A percentile compares a stretch with the other conserved stretches of the same genome.
phyloP scores from a whole-genome alignment of 2,888 invertebrate species.

The Gisinianus flammeolus region DNA sequence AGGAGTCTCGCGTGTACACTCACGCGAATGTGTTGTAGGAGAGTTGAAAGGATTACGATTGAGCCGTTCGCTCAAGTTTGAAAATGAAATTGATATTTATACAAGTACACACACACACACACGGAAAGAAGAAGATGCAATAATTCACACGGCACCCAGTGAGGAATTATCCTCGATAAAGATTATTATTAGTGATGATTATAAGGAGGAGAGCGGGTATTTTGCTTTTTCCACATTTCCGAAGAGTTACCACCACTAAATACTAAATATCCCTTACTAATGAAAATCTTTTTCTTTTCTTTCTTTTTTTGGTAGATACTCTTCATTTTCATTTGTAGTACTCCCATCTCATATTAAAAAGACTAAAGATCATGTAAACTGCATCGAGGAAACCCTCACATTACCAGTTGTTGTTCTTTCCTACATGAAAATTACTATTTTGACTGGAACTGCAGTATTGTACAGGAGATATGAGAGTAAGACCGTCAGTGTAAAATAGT shows the following conservation, averaged over 20 bases:
- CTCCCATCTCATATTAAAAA: neutral
- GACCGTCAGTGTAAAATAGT: too few relatives aligned
- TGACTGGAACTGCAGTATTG: neutral
- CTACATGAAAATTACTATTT: neutral
- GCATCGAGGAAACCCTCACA: neutral
- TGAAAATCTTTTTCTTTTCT: neutral
- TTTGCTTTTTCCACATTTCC: neutral
- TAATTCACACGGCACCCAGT: neutral
- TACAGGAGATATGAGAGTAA: neutral
- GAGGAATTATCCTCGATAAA: slow-evolving; percentile 21
- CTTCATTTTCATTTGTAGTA: neutral
- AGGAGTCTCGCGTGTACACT: too few relatives aligned
- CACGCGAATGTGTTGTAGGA: neutral
- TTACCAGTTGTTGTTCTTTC: neutral
- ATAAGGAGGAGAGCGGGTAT: neutral
- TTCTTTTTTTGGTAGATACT: neutral
- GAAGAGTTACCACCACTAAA: neutral
- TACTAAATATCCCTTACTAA: slow-evolving; percentile 22
- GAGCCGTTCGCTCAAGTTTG: neutral
- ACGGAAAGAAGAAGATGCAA: neutral
- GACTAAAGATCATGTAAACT: neutral
- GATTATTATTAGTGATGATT: slow-evolving; percentile 25
- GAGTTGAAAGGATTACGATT: neutral
- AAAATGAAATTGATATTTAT: slow-evolving; percentile 29
- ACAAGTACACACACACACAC: neutral